These are phyloP conservation scores for Brachionus koreanus DNA, from an alignment of 1,140 invertebrate genomes.

Conservation along the genomic window DNA sequence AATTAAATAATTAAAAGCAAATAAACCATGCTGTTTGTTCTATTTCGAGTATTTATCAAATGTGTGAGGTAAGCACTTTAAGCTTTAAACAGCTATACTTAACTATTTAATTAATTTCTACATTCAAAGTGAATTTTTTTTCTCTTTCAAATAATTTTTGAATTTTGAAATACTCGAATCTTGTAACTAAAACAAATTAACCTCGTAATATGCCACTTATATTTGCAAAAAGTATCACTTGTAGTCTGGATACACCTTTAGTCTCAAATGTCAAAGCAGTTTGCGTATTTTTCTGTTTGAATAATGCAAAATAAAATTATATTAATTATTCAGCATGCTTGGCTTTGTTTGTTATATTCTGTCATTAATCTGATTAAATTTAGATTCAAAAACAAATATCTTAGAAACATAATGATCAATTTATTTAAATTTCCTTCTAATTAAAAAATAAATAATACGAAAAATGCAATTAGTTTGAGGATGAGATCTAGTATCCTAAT, in stretches of 20 bases:
- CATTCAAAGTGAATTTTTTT: background rate
- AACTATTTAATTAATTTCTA: background rate
- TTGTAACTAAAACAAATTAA: background rate
- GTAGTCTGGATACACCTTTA: background rate
- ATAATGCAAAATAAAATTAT: background rate
- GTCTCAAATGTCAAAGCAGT: background rate
- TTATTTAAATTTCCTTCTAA: background rate
- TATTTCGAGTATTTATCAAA: background rate
- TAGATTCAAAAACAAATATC: no score
- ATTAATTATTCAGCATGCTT: background rate
- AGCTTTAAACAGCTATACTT: background rate
- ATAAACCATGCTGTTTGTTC: background rate
- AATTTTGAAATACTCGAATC: background rate
- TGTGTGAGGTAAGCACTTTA: background rate
- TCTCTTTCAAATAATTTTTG: background rate
- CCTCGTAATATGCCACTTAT: background rate
- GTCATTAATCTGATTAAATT: no score
- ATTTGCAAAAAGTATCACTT: background rate
- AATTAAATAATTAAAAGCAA: conserved; percentile 6
- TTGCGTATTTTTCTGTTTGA: background rate
- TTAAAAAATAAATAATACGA: background rate
- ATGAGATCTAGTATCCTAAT: background rate
- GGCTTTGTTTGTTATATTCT: no score
- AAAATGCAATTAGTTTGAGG: background rate
- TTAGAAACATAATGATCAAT: background rate